Evolutionary conservation across 2,888 invertebrate genomes (phyloP).

Genomic region (Cephus pygmeus): DNA sequence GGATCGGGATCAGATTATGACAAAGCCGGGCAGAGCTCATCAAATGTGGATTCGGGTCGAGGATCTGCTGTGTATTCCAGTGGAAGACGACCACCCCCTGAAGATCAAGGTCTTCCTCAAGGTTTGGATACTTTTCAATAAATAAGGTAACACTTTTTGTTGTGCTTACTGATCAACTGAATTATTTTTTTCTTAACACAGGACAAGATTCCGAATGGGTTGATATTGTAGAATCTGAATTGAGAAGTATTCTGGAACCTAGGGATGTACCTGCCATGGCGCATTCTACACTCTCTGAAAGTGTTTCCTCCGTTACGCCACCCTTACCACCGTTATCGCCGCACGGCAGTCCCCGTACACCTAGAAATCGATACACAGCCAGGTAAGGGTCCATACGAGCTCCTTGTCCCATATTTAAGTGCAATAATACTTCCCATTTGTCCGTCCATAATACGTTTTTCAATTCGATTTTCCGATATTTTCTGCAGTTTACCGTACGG

Average conservation of each 20-base stretch:
- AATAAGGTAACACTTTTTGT: conserved; percentile 6
- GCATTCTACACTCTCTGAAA: conserved; percentile 75
- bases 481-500: conserved; percentile 74
- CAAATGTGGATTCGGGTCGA: conserved; percentile 82
- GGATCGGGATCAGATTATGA: conserved; percentile 74
- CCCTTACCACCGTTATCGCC: conserved; percentile 83
- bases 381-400: conserved; percentile 44
- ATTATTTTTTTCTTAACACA: conserved; percentile 26
- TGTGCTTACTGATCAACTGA: conserved; percentile 3
- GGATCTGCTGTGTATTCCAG: conserved; percentile 86
- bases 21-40: conserved; percentile 78
- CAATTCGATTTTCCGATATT: conserved; percentile 7
- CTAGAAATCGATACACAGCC: conserved; percentile 59
- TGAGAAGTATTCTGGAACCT: conserved; percentile 81
- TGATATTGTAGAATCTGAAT: conserved; percentile 82
- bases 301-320: conserved; percentile 80
- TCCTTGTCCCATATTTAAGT: neutral
- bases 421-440: neutral
- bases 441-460: conserved; percentile 6
- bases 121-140: conserved; percentile 43
- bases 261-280: conserved; percentile 76
- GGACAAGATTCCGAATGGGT: conserved; percentile 83
- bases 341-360: conserved; percentile 67
- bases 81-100: conserved; percentile 72
- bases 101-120: conserved; percentile 58